A percentile compares a stretch with the other conserved stretches of the same genome.
Evolutionary conservation across 2,797 vertebrate genomes (phyloP).

Genomic region (Phalanger gymnotis): DNA sequence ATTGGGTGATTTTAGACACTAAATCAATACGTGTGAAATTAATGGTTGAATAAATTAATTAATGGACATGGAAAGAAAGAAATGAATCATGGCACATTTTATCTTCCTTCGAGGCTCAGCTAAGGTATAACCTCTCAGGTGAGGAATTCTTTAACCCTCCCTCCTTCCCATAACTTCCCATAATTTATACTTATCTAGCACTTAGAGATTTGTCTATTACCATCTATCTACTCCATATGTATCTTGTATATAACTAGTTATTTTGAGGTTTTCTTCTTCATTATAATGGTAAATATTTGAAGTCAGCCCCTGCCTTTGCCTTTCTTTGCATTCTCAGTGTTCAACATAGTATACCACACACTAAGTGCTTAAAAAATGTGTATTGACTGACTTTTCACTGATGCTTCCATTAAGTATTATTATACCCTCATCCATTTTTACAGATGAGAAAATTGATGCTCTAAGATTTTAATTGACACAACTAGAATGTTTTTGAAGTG

Average conservation of each 20-base stretch:
- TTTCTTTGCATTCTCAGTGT: not conserved
- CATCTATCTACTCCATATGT: not conserved
- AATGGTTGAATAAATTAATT: not conserved
- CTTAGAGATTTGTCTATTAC: not conserved
- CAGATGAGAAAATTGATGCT: not conserved
- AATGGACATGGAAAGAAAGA: not conserved
- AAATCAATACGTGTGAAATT: not conserved
- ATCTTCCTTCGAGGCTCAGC: not conserved
- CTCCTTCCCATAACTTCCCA: not conserved
- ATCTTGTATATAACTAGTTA: not conserved
- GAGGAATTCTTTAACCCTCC: not conserved
- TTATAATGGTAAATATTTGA: not conserved
- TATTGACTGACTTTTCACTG: not conserved
- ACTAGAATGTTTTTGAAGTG: not conserved
- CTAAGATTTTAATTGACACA: not conserved
- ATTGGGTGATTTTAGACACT: not conserved
- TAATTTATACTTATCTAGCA: not conserved
- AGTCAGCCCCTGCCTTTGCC: not conserved
- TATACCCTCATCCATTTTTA: not conserved
- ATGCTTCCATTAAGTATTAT: not conserved
- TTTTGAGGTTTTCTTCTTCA: not conserved
- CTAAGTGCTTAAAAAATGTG: not conserved
- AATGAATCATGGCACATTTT: not conserved
- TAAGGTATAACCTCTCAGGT: not conserved
- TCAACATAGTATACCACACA: not conserved